Evolutionary conservation across 2,797 vertebrate genomes (phyloP), one percentile per base, ranked within the genome.

Genomic region (Falco novaeseelandiae): DNA sequence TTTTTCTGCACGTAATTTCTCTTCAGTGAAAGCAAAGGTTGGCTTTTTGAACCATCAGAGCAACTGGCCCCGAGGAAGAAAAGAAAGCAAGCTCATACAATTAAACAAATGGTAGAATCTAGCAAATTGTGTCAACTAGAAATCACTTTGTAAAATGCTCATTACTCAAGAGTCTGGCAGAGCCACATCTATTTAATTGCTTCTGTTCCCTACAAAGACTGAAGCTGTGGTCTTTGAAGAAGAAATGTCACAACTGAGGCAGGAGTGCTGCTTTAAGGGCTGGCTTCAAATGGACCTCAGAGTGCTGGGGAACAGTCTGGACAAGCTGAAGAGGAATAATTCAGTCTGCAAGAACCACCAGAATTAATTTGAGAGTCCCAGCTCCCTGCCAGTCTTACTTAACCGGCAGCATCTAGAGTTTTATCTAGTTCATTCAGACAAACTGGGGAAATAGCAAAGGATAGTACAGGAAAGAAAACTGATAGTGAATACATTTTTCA

Each of bases 141-240:
- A 93, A 83, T 78, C 38, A n/a, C 61, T 81, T 87, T 82, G 44
- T 10, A 80, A 67, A 86, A 44, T 71, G 73, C 65, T 96, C 73
- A 52, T 78, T 96, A 81, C 93, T 94, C 57, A 46, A 51, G 69
- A 80, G 49, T 78, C 84, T 94, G 65, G 55, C 69, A 93, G 57
- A 86, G 61, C 49, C 46, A 59, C 26, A 38, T 87, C 34, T 87
- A 26, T 52, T 59, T 91, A 67, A 63, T 95, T 79, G 65, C 51
- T 91, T 92, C 76, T 92, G 30, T 90, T 91, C 51, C 72, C 83
- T 92, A 23, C 77, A 40, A 87, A 93, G 42, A 32, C 38, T 70
- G 49, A 62, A 91, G 58, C 16, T 80, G 61, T 76, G 46, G n/a
- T 87, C 76, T 91, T 92, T 94, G 80, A 78, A 92, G 87, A 90